Evolutionary conservation across 2,797 vertebrate species (phyloP).

Genomic region (Pseudochromis fuscus): DNA sequence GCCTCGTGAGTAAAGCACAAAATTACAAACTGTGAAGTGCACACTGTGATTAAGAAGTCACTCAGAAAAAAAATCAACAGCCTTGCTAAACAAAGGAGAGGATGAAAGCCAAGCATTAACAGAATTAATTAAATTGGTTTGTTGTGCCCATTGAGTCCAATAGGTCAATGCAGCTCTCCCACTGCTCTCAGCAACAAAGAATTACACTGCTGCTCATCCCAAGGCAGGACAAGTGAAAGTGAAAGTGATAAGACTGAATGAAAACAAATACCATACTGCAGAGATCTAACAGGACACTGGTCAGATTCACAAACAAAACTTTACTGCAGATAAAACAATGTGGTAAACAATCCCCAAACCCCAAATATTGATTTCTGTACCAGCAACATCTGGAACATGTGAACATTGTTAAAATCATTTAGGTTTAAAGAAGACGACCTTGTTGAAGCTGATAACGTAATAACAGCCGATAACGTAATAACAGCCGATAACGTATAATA

Average conservation of each 20-base stretch:
- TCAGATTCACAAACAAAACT: background rate
- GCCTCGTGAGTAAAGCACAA: constrained; percentile 16
- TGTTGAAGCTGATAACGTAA: no score
- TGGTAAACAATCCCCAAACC: background rate
- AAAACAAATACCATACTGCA: constrained; percentile 23
- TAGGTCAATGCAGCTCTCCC: constrained; percentile 46
- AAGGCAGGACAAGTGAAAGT: constrained; percentile 25
- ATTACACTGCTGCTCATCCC: constrained; percentile 55
- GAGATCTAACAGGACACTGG: background rate
- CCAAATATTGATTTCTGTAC: background rate
- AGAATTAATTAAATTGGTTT: constrained; percentile 67
- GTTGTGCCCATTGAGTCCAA: constrained; percentile 44
- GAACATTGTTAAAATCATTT: background rate
- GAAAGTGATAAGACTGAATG: constrained; percentile 17
- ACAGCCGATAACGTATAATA: no score
- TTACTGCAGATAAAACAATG: background rate
- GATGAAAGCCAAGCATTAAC: constrained; percentile 51
- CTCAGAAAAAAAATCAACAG: constrained; percentile 25
- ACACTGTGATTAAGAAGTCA: constrained; percentile 42
- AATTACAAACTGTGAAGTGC: constrained; percentile 30
- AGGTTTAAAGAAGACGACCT: background rate
- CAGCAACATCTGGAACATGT: background rate
- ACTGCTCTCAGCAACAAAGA: constrained; percentile 49
- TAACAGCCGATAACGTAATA: no score
- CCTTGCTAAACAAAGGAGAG: constrained; percentile 26